Base-by-base conservation (phyloP, 2,797 vertebrate genomes). In the Sciaenops ocellatus region DNA sequence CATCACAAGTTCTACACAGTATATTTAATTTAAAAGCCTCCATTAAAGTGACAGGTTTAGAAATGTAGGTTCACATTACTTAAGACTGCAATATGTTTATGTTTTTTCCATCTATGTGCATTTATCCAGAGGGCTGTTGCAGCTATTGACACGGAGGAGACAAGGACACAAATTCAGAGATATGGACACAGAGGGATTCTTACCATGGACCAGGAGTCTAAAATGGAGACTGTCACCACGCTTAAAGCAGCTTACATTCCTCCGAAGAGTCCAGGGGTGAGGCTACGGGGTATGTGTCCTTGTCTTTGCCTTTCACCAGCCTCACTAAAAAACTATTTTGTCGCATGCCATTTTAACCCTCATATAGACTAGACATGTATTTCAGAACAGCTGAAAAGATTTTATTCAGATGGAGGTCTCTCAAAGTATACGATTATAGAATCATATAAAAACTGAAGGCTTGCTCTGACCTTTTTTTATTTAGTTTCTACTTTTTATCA, bases 171-270 rank as follows among this genome's bases (percentile, higher is more conserved):
- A 15, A 84, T 81, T 69, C 87, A 83, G 61, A 92, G 54, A 79
- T 22, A 42, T 34, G 94, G 93, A 30, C 91, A 94, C 79, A 79
- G 4, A 44, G 93, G 89, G 15, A 84, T 95, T 30, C 66, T 96
- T 46, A 89, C 89, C 0, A 26, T 77, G 67, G 87, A 95, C 55
- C 41, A 26, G 17, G 46, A 76, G 4, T 76, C 90, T 6, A 89
- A 89, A 78, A 81, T 93, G 79, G 90, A 94, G 69, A 76, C 63
- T 1, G 24, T 85, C n/a, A 95, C 84, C 64, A 93, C 93, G 0
- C 22, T 72, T 13, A 91, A 41, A 75, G 79, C 82, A 15, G 26
- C 77, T 16, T 94, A 84, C 30, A 54, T 22, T 12, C 69, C 79
- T 20, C 93, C 90, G 0, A 84, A 61, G 69, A 28, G 60, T 60